Base-by-base conservation (phyloP, 2,113 vertebrate species). In the Xenopus laevis region DNA sequence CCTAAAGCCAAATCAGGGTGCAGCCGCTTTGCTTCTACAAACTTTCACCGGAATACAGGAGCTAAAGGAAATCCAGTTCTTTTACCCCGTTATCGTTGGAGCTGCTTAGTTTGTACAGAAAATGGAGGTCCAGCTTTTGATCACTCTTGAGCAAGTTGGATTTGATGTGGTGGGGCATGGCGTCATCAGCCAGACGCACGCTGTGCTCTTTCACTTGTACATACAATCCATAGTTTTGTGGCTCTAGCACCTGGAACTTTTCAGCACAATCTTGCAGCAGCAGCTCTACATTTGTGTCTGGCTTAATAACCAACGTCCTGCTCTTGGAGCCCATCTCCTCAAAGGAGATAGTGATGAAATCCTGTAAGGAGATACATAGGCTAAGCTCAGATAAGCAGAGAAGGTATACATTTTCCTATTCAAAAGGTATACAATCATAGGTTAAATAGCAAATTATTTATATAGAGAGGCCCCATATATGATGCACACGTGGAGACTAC, bases 311-410 rank as follows among this genome's bases (percentile, higher is more conserved):
- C 71, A 99, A 86, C 0, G 97, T 98, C 86, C 92, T 93, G 12
- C 92, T 84, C 55, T 94, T 91, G 21, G 68, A 82, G 18, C 91
- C 89, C 0, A 89, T 82, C 72, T 94, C 93, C 79, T 93, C 86
- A 84, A 93, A 96, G 1, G 89, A 96, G 65, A 99, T 86, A 4
- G 87, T 95, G 83, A 99, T 92, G 80, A 99, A 99, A 83, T 98
- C 97, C 96, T 99, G 79, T 0, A 57, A 71, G 63, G 8, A 9
- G n/a, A 33, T 16, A 27, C 23, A 33, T 3, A 13, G 6, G 12
- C 47, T 50, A 4, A 50, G 47, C 5, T 50, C 53, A 55, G 53
- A n/a, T 9, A 40, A 40, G 33, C 33, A 1, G 33, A 40, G 33
- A 40, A 40, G 8, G 33, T 40, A 9, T 1, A 40, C 33, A 40